Percentiles rank a stretch among this genome's conserved stretches.
phyloP scores from a whole-genome alignment of 2,888 invertebrate genomes.

The Chaetogeoica ovagalla region DNA sequence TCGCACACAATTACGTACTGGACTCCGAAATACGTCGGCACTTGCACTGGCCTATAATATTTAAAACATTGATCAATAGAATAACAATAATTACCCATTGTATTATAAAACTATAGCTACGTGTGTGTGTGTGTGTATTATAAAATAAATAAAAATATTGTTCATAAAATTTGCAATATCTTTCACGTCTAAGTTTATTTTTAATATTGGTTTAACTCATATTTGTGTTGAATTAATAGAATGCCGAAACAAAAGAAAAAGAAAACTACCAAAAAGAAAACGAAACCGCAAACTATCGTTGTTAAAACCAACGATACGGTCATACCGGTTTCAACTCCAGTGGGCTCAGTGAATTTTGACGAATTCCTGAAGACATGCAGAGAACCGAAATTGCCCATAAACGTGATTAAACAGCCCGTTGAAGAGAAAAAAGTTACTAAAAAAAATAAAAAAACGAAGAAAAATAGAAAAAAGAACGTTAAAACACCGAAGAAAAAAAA shows the following conservation, averaged over 20 bases:
- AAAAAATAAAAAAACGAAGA: not conserved
- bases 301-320: constrained; percentile 2
- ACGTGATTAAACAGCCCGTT: not conserved
- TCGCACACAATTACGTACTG: too few relatives aligned
- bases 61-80: too few relatives aligned
- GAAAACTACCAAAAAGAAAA: constrained; percentile 4
- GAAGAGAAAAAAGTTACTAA: not conserved
- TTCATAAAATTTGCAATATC: too few relatives aligned
- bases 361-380: constrained; percentile 25
- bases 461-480: not conserved
- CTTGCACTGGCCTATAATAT: too few relatives aligned
- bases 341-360: constrained; percentile 33
- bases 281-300: not conserved
- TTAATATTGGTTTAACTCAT: too few relatives aligned
- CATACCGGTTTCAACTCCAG: constrained; percentile 1
- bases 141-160: too few relatives aligned
- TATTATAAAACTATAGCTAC: too few relatives aligned
- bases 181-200: too few relatives aligned
- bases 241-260: not conserved
- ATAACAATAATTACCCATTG: too few relatives aligned
- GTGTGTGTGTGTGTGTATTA: too few relatives aligned
- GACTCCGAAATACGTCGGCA: too few relatives aligned
- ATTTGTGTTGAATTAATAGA: not conserved
- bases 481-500: too few relatives aligned
- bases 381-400: not conserved